Evolutionary conservation across 1,140 invertebrate species (phyloP).

Genomic region (Stenopsyche tienmushanensis): DNA sequence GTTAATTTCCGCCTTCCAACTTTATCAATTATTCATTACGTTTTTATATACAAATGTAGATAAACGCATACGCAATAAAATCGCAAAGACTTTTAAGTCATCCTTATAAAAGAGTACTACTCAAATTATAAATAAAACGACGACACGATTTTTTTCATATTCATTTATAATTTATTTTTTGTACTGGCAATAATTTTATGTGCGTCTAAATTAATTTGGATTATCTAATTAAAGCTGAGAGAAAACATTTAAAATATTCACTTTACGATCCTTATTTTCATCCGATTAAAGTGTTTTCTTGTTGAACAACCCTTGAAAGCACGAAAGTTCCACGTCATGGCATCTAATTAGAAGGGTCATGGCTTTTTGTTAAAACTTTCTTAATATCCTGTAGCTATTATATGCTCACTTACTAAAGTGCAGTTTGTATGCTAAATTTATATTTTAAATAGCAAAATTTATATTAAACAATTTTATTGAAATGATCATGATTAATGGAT

Average conservation of each 20-base stretch:
- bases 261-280: no score
- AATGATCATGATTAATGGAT: background rate
- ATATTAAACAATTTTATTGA: background rate
- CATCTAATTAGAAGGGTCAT: slow-evolving; percentile 25
- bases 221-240: no score
- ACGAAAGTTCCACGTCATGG: slow-evolving; percentile 27
- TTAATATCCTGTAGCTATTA: slow-evolving; percentile 32
- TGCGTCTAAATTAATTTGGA: no score
- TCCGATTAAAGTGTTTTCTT: no score
- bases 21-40: slow-evolving; percentile 28
- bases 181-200: no score
- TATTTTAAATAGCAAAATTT: background rate
- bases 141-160: no score
- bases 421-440: slow-evolving; percentile 1
- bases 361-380: slow-evolving; percentile 28
- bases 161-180: no score
- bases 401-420: slow-evolving; percentile 11
- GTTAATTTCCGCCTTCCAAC: slow-evolving; percentile 25
- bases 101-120: no score
- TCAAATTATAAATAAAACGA: no score
- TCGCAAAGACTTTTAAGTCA: no score
- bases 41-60: slow-evolving; percentile 6
- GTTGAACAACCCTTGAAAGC: background rate
- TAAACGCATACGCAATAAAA: background rate
- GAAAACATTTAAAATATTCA: no score